Conservation (phyloP, 2,888 invertebrate genomes). For the Eristalinus aeneus region DNA sequence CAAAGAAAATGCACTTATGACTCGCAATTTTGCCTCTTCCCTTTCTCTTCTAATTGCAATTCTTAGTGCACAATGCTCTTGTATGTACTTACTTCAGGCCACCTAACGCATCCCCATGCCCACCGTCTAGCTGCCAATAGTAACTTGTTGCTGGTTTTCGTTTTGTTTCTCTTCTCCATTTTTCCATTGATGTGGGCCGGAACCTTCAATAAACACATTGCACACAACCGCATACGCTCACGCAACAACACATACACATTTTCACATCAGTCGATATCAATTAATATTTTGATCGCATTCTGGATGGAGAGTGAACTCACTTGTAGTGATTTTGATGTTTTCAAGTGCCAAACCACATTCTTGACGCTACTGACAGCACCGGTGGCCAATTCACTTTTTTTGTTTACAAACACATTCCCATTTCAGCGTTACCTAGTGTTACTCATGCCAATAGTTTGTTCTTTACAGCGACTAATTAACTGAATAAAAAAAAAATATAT, state of each 20-base stretch:
- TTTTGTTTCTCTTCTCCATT: background rate
- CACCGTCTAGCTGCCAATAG: background rate
- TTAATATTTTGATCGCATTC: slow-evolving; percentile 59
- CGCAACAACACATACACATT: background rate
- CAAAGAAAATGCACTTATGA: slow-evolving; percentile 28
- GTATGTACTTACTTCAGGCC: background rate
- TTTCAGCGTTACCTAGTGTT: background rate
- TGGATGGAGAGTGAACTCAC: background rate
- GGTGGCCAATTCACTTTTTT: slow-evolving; percentile 36
- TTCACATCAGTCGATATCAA: slow-evolving; percentile 45
- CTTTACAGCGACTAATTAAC: slow-evolving; percentile 33
- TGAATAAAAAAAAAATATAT: background rate
- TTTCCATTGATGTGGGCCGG: background rate
- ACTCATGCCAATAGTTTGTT: slow-evolving; percentile 18
- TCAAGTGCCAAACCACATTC: slow-evolving; percentile 35
- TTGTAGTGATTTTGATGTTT: slow-evolving; percentile 21
- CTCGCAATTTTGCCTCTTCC: slow-evolving; percentile 11
- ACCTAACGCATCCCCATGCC: background rate
- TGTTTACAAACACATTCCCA: slow-evolving; percentile 13
- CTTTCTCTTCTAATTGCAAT: slow-evolving; percentile 32
- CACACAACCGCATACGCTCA: background rate
- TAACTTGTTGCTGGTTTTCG: background rate
- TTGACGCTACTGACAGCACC: slow-evolving; percentile 4
- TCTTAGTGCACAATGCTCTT: slow-evolving; percentile 30
- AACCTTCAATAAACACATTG: slow-evolving; percentile 29